Evolutionary conservation across 2,888 invertebrate genomes (phyloP), one percentile per base, ranked within the genome.

Genomic region (Nasonia oneida): DNA sequence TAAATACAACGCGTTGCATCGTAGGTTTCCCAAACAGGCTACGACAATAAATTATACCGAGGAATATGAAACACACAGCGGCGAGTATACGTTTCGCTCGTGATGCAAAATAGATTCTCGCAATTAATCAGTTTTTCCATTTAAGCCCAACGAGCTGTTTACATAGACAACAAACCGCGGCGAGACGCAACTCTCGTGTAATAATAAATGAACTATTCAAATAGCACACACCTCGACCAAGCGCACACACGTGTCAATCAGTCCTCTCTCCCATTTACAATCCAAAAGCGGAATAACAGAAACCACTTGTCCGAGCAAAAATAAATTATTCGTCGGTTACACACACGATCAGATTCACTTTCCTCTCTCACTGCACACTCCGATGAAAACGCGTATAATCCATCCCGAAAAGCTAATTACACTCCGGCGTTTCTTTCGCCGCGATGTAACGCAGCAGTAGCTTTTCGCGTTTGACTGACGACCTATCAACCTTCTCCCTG

Each of bases 371-470:
- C 23, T 15, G 42, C 18, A 4, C n/a, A 37, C 0, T 23, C 37
- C 37, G 37, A 37, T 37, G 50, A n/a, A 37, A 70, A 76, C 47
- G 73, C 8, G 8, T 61, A 61, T 50, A 47, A 73, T 83, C 73
- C 37, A 76, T 71, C 64, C 57, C 67, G 14, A 85, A 82, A 82
- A 82, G 75, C 67, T 79, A 85, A 85, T 85, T 85, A 82, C 50
- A 23, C n/a, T 15, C 29, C 29, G 2, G 12, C 64, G 15, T 12
- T 64, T 33, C 47, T 50, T 53, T 29, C 50, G 42, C 53, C 57
- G n/a, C 70, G 15, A 67, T 64, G 29, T 23, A 61, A 75, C 37
- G 42, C 61, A n/a, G 29, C 15, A 70, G 47, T 47, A 47, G 47
- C 53, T 70, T 70, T 73, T 42, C 74, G 10, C 53, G 39, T 78